Evolutionary conservation across 1,140 invertebrate species (phyloP).

Genomic region (Achatina immaculata): DNA sequence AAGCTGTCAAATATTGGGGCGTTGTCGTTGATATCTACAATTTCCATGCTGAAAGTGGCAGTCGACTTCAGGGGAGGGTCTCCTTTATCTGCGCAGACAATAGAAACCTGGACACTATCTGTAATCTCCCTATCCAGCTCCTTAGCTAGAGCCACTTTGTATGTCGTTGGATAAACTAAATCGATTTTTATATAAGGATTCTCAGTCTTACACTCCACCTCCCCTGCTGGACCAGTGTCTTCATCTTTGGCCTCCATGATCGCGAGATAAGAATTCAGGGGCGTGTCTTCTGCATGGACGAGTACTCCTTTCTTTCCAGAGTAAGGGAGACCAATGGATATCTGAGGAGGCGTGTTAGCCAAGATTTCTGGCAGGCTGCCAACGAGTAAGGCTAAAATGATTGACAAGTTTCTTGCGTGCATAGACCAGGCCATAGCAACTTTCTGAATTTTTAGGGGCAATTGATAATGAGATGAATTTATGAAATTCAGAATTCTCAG

Average conservation of each 20-base stretch:
- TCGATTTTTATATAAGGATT: not conserved
- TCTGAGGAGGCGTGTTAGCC: not conserved
- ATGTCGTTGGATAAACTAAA: not conserved
- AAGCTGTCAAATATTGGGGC: not conserved
- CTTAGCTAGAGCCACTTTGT: not conserved
- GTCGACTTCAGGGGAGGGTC: not conserved
- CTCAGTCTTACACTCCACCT: not conserved
- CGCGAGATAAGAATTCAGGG: not conserved
- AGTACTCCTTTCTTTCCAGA: not conserved
- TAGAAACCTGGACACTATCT: not conserved
- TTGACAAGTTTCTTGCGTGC: not conserved
- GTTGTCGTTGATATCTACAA: slow-evolving; percentile 15
- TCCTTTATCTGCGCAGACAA: not conserved
- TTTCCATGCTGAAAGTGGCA: not conserved
- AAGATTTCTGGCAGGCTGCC: not conserved
- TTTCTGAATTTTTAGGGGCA: too few relatives aligned
- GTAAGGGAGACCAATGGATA: not conserved
- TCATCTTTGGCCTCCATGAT: not conserved
- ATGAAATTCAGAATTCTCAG: too few relatives aligned
- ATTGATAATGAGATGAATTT: too few relatives aligned
- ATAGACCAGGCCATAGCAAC: not conserved
- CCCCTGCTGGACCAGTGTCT: not conserved
- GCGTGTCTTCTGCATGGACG: not conserved
- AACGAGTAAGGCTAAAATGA: not conserved
- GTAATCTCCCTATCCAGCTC: not conserved